These are phyloP conservation scores for Rhyacichthys aspro DNA, from an alignment of 2,797 vertebrate species.

Conservation along the genomic window DNA sequence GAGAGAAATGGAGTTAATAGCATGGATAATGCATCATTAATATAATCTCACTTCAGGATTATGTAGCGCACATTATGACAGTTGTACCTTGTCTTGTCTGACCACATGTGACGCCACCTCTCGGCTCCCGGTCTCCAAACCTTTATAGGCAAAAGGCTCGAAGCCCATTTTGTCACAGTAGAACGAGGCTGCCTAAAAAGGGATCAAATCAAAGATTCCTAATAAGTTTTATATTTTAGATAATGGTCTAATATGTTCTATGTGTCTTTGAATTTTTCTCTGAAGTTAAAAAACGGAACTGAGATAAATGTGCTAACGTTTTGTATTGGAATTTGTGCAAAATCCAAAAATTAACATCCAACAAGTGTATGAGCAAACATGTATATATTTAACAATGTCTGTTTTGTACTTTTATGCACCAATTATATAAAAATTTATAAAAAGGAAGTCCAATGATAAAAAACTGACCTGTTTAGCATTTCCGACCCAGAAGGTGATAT, in stretches of 20 bases:
- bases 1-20: conserved; percentile 5
- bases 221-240: not conserved
- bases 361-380: too few relatives aligned
- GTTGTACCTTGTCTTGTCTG: conserved; percentile 82
- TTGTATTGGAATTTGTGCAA: too few relatives aligned
- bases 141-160: conserved; percentile 81
- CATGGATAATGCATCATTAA: not conserved
- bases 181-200: conserved; percentile 78
- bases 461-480: conserved; percentile 86
- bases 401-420: too few relatives aligned
- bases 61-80: not conserved
- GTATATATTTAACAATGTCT: too few relatives aligned
- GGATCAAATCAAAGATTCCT: not conserved
- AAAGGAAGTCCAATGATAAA: conserved; percentile 1
- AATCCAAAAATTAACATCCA: too few relatives aligned
- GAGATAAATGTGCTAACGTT: too few relatives aligned
- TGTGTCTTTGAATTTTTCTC: too few relatives aligned
- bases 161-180: conserved; percentile 87
- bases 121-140: conserved; percentile 82
- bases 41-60: not conserved
- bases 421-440: too few relatives aligned
- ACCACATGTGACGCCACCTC: conserved; percentile 82
- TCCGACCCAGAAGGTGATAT: conserved; percentile 86
- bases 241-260: too few relatives aligned
- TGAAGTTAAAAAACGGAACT: too few relatives aligned